A percentile compares a stretch with the other conserved stretches of the same genome.
These are phyloP conservation scores for Atethmia centrago DNA, from an alignment of 2,888 invertebrate species.

Conservation along the genomic window DNA sequence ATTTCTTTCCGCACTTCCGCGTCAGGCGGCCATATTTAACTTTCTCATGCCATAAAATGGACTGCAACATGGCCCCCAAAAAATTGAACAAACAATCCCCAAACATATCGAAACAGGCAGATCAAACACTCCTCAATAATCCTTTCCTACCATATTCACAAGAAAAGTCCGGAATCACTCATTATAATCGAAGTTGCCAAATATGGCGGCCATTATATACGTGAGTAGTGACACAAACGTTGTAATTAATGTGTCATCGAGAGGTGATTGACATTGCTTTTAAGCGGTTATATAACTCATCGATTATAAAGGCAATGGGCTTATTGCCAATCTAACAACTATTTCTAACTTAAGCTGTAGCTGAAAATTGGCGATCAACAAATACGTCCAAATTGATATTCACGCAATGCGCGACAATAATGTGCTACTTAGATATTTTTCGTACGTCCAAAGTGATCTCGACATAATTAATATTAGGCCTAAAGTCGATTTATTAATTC, in stretches of 20 bases:
- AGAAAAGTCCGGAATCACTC: slow-evolving; percentile 14
- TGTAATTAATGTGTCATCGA: slow-evolving; percentile 41
- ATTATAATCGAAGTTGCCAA: slow-evolving; percentile 22
- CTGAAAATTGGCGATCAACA: not conserved
- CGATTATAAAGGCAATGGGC: too few relatives aligned
- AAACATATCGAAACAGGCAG: not conserved
- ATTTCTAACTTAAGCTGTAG: not conserved
- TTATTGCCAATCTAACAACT: not conserved
- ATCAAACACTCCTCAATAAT: not conserved
- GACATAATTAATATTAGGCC: too few relatives aligned
- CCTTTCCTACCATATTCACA: not conserved
- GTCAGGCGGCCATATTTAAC: too few relatives aligned
- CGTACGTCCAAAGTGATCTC: too few relatives aligned
- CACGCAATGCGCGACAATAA: not conserved
- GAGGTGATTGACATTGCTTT: slow-evolving; percentile 43
- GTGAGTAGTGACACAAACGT: slow-evolving; percentile 42
- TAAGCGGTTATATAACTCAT: slow-evolving; percentile 28
- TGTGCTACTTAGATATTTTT: too few relatives aligned
- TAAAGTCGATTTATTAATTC: too few relatives aligned
- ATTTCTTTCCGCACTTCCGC: too few relatives aligned
- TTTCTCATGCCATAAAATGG: too few relatives aligned
- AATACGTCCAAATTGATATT: not conserved
- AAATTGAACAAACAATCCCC: not conserved
- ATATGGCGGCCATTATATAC: slow-evolving; percentile 18
- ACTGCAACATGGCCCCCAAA: not conserved